Evolutionary conservation across 1,140 invertebrate genomes (phyloP), one percentile per base, ranked within the genome.

Genomic region (Laupala kohalensis): DNA sequence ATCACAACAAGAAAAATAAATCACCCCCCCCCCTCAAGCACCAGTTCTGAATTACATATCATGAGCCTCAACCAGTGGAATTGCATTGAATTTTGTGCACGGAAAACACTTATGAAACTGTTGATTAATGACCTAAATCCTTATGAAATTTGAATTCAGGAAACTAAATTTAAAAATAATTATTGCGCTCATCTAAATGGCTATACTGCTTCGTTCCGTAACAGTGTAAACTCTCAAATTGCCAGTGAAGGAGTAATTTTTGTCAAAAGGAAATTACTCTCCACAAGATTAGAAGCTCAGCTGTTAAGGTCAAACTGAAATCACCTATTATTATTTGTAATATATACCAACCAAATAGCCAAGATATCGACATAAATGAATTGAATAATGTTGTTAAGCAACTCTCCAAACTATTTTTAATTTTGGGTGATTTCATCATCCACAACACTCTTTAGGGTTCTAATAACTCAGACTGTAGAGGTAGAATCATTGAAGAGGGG

Each of bases 371-470:
- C 37, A 4, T 53, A 13, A 9, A 4, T 53, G 73, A 76, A 63
- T 27, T 80, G 15, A 73, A 75, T 28, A 53, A 77, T 6, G 37
- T 80, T 19, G 73, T 76, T 6, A 12, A 25, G 4, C 77, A 80
- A 77, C 67, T 81, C 19, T 76, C 76, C 6, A 73, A 67, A 71
- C 77, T 76, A 12, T 80, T 76, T 64, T 70, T 80, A 30, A 30
- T 78, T 28, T 9, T 77, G 9, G 76, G 76, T 0, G 78, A 79
- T 53, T 78, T 80, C 64, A 80, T 79, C 37, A 75, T 74, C 26
- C 77, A 80, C 63, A 79, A 77, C 69, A 70, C 53, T n/a, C 27
- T 76, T 62, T 81, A 77, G 77, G 78, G 77, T 3, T 77, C 77
- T n/a, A 64, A 75, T 13, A 76, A 76, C 74, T 73, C 69, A 28